These are phyloP conservation scores for Dinothrombium tinctorium DNA, from an alignment of 1,140 invertebrate species.

Conservation along the genomic window DNA sequence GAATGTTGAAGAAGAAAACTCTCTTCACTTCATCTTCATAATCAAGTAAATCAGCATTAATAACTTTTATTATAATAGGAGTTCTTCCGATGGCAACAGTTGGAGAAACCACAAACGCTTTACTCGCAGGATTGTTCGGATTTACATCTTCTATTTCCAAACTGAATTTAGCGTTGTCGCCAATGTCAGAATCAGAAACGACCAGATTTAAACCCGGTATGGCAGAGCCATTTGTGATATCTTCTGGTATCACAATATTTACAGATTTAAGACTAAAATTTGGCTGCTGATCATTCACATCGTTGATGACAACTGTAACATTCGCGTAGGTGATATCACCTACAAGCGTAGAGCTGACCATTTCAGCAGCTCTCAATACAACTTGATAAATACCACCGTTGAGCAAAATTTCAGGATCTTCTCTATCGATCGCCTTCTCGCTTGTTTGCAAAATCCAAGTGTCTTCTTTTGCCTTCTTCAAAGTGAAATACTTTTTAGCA, in stretches of 20 bases:
- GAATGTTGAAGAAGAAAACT: conserved; percentile 35
- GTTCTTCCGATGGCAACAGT: conserved; percentile 39
- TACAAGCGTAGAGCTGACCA: neutral
- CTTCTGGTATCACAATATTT: conserved; percentile 45
- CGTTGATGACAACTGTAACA: conserved; percentile 34
- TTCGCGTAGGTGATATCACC: neutral
- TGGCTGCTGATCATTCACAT: conserved; percentile 57
- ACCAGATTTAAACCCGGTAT: conserved; percentile 40
- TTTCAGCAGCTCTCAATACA: neutral
- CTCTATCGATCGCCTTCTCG: conserved; percentile 38
- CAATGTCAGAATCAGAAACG: conserved; percentile 45
- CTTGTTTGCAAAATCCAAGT: conserved; percentile 30
- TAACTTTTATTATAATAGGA: conserved; percentile 42
- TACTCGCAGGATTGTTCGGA: conserved; percentile 25
- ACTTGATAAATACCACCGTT: conserved; percentile 54
- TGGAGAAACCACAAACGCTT: conserved; percentile 38
- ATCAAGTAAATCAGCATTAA: conserved; percentile 25
- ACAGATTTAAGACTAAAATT: conserved; percentile 41
- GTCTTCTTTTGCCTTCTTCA: conserved; percentile 9
- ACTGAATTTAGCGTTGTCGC: conserved; percentile 44
- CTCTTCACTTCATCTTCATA: conserved; percentile 38
- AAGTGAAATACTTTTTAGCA: conserved; percentile 36
- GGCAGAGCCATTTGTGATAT: conserved; percentile 31
- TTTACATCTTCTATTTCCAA: conserved; percentile 33
- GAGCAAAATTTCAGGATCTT: conserved; percentile 40